Base-by-base conservation (phyloP, 2,113 vertebrate species). In the Bucco capensis region DNA sequence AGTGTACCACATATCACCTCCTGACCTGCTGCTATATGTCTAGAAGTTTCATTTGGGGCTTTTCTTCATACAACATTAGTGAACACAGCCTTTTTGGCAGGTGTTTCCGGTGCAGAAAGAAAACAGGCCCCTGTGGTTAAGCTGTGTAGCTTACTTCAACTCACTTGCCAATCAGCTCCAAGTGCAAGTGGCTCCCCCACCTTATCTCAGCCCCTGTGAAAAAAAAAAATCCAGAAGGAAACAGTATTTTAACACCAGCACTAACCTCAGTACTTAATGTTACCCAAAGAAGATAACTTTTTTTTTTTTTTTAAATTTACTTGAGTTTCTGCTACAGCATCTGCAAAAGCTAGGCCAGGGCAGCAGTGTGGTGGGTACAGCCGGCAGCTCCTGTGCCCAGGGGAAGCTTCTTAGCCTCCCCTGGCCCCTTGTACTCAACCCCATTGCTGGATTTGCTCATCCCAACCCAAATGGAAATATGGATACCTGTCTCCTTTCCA, bases 31-130 rank as follows among this genome's bases (percentile, higher is more conserved):
- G 51, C 31, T 85, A 0, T 56, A 71, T 16, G 70, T 54, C 77
- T 95, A 61, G 74, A 88, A 85, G 86, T 84, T 92, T 94, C 25
- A 64, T 80, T 7, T 40, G 70, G 72, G 72, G 84, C 37, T 96
- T 91, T 91, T 94, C 89, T 94, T 81, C 22, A 7, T 64, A 71
- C 56, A 92, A 86, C 71, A 19, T 14, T 31, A 74, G 80, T 51
- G 92, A 96, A 75, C 51, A 6, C 84, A 86, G 96, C 49, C 61
- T 72, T 95, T 83, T 40, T 72, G 86, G 96, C 98, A 99, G 98
- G 98, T 98, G 98, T 98, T 98, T 99, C 98, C 98, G 98, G 98
- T 86, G 47, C 96, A 97, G 93, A 97, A 97, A 96, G 95, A 97
- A 98, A 97, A 97, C 97, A 98, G 62, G 12, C 78, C 79, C 92